These are phyloP conservation scores for Zosterops lateralis DNA, from an alignment of 2,113 vertebrate genomes.

Conservation along the genomic window DNA sequence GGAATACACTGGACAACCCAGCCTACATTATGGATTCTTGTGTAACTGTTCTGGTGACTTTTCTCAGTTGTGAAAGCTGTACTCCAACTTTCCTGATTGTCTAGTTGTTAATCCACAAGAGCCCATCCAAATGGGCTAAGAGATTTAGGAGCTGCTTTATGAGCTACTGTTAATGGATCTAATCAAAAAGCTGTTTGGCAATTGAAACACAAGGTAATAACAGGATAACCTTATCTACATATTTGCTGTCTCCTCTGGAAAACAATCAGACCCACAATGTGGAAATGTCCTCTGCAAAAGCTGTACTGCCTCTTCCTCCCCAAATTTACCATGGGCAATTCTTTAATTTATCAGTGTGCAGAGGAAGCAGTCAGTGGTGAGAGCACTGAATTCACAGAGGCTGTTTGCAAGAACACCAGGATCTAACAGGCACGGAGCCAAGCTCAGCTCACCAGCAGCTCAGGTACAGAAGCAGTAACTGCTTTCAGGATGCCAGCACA, in stretches of 20 bases:
- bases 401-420: not conserved
- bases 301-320: not conserved
- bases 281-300: not conserved
- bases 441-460: not conserved
- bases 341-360: not conserved
- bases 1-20: not conserved
- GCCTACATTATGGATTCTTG: not conserved
- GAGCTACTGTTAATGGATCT: not conserved
- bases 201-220: fast-evolving
- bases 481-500: not conserved
- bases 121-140: not conserved
- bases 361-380: not conserved
- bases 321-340: fast-evolving
- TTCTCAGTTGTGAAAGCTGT: not conserved
- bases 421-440: not conserved
- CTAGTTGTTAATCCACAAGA: not conserved
- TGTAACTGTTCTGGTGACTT: not conserved
- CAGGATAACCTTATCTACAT: not conserved
- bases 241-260: not conserved
- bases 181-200: not conserved
- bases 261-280: not conserved
- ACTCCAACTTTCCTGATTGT: not conserved
- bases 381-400: not conserved
- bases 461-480: not conserved
- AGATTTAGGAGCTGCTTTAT: not conserved